Conservation (phyloP, 2,797 vertebrate genomes). For the Clarias fuscus region DNA sequence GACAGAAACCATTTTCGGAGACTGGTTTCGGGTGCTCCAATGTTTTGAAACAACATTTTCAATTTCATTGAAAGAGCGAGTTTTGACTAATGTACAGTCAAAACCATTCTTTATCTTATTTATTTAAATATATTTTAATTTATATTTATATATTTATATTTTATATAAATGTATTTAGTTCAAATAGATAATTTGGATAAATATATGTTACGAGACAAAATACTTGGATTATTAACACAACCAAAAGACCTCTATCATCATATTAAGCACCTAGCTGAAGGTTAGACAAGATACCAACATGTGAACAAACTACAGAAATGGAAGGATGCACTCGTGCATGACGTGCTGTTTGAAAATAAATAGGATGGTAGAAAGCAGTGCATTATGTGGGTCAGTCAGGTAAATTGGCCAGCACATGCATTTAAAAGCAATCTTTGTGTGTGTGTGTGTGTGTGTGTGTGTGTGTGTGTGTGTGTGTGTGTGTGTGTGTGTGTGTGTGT, state of each 20-base stretch:
- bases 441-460: slow-evolving; percentile 42
- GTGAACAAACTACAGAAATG: slow-evolving; percentile 24
- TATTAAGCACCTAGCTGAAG: slow-evolving; percentile 4
- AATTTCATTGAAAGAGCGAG: no score
- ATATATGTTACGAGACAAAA: not conserved
- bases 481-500: slow-evolving; percentile 34
- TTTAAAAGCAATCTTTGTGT: slow-evolving; percentile 48
- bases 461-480: slow-evolving; percentile 39
- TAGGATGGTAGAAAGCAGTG: slow-evolving; percentile 9
- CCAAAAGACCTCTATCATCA: not conserved
- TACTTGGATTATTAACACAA: not conserved
- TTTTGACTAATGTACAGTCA: no score
- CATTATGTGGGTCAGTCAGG: slow-evolving; percentile 48
- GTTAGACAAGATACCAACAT: slow-evolving; percentile 2
- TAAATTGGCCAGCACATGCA: slow-evolving; percentile 61
- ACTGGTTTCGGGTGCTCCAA: no score
- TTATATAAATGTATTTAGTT: not conserved
- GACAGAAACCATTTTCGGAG: no score
- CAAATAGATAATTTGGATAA: not conserved
- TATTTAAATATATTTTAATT: no score
- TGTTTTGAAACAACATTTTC: no score
- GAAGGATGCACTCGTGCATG: slow-evolving; percentile 5
- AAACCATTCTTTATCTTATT: no score
- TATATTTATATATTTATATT: no score
- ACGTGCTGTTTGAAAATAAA: slow-evolving; percentile 14